phyloP scores from a whole-genome alignment of 2,113 vertebrate species.

The rabbit (Oryctolagus cuniculus) region DNA sequence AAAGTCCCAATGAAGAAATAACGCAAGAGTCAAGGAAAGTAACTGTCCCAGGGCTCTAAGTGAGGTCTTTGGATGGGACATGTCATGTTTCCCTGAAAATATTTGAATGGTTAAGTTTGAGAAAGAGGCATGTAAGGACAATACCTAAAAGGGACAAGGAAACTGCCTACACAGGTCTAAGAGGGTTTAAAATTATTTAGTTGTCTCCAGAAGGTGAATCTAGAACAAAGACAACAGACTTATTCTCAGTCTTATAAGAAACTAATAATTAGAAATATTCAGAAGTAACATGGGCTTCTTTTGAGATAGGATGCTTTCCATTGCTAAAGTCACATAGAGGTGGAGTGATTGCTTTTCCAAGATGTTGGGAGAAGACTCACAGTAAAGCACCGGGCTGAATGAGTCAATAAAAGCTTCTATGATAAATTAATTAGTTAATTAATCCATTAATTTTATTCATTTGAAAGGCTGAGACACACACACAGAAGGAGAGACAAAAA shows the following conservation, averaged over 20 bases:
- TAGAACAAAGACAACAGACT: not conserved
- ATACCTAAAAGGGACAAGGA: not conserved
- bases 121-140: not conserved
- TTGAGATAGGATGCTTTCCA: not conserved
- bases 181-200: not conserved
- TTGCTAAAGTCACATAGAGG: not conserved
- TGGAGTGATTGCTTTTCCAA: not conserved
- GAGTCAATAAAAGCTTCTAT: not conserved
- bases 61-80: not conserved
- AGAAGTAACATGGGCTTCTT: not conserved
- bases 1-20: not conserved
- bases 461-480: too few species aligned
- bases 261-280: slow-evolving; percentile 18
- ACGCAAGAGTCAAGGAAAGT: not conserved
- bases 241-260: not conserved
- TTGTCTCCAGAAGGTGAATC: not conserved
- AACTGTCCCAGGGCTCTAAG: not conserved
- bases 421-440: not conserved
- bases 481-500: too few species aligned
- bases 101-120: not conserved
- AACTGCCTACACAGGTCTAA: not conserved
- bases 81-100: not conserved
- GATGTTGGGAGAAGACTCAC: not conserved
- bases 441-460: too few species aligned
- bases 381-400: not conserved